Conservation (phyloP, 1,140 invertebrate genomes). For the Littorina saxatilis region DNA sequence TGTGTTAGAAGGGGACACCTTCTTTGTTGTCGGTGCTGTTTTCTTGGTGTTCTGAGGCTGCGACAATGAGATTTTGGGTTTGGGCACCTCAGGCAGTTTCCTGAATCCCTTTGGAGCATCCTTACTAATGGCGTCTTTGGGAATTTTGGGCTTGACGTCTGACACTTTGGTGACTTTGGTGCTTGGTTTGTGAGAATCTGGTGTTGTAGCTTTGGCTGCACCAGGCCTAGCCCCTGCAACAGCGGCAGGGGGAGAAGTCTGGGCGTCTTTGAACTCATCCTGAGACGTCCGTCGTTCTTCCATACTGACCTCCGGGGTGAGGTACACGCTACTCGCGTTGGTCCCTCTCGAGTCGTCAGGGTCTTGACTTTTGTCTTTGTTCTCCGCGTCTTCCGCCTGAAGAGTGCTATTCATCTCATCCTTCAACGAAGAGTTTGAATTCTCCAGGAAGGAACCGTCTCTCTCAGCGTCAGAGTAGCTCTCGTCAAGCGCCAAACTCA, state of each 20-base stretch:
- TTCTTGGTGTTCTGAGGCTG: conserved; percentile 12
- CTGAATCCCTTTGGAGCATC: background rate
- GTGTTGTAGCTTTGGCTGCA: background rate
- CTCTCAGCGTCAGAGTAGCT: conserved; percentile 51
- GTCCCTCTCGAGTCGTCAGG: conserved; percentile 15
- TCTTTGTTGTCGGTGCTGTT: background rate
- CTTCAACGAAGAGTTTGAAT: conserved; percentile 16
- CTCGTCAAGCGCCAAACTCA: conserved; percentile 64
- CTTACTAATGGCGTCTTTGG: background rate
- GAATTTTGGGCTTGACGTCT: background rate
- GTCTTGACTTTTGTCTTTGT: conserved; percentile 28
- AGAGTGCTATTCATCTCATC: conserved; percentile 42
- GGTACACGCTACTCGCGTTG: conserved; percentile 56
- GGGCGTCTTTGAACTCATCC: background rate
- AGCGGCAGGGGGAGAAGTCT: background rate
- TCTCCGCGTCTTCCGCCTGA: conserved; percentile 33
- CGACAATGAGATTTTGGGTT: conserved; percentile 28
- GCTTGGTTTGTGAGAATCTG: background rate
- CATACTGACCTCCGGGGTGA: conserved; percentile 61
- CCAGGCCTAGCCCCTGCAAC: background rate
- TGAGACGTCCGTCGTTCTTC: conserved; percentile 35
- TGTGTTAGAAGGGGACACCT: background rate
- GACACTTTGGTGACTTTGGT: conserved; percentile 10
- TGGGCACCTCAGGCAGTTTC: conserved; percentile 42
- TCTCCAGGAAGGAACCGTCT: conserved; percentile 7